Base-by-base conservation (phyloP, 2,888 invertebrate species). In the Acrobasis suavella region DNA sequence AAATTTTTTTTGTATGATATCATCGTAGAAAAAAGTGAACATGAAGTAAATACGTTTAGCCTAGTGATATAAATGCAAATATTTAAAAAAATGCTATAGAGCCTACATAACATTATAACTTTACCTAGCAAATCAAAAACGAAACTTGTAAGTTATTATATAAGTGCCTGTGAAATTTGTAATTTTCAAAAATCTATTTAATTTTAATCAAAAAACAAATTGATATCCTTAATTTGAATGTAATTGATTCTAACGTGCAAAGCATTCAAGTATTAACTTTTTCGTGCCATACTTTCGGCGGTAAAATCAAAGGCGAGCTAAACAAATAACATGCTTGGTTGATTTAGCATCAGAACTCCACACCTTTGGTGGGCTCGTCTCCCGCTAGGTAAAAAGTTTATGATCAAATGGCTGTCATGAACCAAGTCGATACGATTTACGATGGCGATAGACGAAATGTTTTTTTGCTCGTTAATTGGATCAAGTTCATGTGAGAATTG, bases 301-400 rank as follows among this genome's bases (percentile, higher is more conserved):
- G 78, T 73, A 67, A 68, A 72, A 71, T 78, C 76, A 76, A 80
- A 81, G 74, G 69, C 62, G 59, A 65, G 72, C 75, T 81, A 82
- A 82, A 86, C 84, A 86, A 85, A 86, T 85, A 86, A 82, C 83
- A 80, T 79, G 74, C 83, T 80, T 70, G 68, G 62, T 71, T 82
- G 83, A 85, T 87, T 84, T 85, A 85, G 54, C 49, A 61, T 61
- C 55, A 62, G 58, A 54, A 59, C 60, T 65, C 87, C 75, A 83
- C 87, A 87, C 85, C 85, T 83, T 81, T 82, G 86, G 86, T 86
- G 87, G 88, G 78, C 77, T 73, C 54, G 70, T 70, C 75, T 68
- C 83, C 79, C 78, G 78, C 79, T 72, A 81, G 65, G 80, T 76
- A 75, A 72, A 80, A 77, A 78, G 78, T 81, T 76, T 72, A 75